Conservation (phyloP, 2,888 invertebrate species). For the Leucophenga maculata region DNA sequence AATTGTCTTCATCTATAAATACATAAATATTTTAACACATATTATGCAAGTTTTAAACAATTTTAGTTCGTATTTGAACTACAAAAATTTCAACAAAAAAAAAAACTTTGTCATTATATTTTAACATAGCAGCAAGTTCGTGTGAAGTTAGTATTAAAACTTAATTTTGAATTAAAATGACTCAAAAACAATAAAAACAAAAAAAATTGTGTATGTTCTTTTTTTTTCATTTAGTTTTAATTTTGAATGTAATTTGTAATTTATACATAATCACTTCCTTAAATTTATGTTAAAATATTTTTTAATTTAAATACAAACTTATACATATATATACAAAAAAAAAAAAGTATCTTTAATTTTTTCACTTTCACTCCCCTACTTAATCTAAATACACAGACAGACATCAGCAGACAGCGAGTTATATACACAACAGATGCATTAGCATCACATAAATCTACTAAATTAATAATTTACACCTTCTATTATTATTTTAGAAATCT, state of each 20-base stretch:
- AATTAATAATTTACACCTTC: too few species aligned
- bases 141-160: conserved; percentile 16
- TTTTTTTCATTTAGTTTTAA: conserved; percentile 32
- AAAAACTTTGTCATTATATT: conserved; percentile 12
- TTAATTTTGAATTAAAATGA: conserved; percentile 20
- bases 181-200: conserved; percentile 33
- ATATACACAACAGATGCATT: too few species aligned
- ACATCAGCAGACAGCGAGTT: too few species aligned
- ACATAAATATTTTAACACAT: background rate
- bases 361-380: too few species aligned
- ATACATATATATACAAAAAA: background rate
- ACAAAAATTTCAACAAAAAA: conserved; percentile 33
- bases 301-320: conserved; percentile 7
- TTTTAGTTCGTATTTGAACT: background rate
- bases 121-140: conserved; percentile 17
- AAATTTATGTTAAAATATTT: conserved; percentile 9
- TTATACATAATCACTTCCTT: conserved; percentile 10
- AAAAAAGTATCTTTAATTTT: background rate
- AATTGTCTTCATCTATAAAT: conserved; percentile 2
- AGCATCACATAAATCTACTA: too few species aligned
- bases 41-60: conserved; percentile 7
- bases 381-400: background rate
- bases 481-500: too few species aligned
- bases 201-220: conserved; percentile 48
- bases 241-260: too few species aligned